phyloP scores from a whole-genome alignment of 1,140 invertebrate species.

The Daktulosphaira vitifoliae region DNA sequence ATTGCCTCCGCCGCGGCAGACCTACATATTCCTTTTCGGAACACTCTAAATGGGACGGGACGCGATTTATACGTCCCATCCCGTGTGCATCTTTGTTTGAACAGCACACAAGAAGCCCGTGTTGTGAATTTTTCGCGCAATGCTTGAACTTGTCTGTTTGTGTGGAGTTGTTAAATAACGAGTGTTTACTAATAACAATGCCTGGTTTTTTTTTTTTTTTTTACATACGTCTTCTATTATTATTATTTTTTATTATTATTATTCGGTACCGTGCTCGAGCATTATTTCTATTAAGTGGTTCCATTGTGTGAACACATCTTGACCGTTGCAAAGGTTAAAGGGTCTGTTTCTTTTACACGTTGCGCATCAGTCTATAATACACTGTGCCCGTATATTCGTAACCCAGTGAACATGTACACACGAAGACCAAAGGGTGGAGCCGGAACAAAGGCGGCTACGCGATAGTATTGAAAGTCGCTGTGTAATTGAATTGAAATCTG shows the following conservation, averaged over 20 bases:
- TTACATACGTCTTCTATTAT: conserved; percentile 1
- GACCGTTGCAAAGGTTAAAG: conserved; percentile 34
- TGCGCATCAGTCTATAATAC: neutral
- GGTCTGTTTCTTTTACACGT: conserved; percentile 30
- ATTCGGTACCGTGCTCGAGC: conserved; percentile 13
- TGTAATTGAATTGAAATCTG: conserved; percentile 15
- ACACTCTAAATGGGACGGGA: too few relatives aligned
- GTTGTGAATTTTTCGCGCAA: too few relatives aligned
- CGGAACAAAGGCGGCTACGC: neutral
- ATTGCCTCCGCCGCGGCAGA: too few relatives aligned
- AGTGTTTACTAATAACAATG: conserved; percentile 18
- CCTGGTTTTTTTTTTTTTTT: neutral
- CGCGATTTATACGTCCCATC: too few relatives aligned
- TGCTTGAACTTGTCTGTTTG: neutral
- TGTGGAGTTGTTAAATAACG: conserved; percentile 21
- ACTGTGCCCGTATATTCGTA: neutral
- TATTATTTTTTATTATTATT: conserved; percentile 17
- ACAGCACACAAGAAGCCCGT: too few relatives aligned
- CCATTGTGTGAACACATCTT: conserved; percentile 33
- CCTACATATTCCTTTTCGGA: too few relatives aligned
- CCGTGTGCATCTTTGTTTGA: too few relatives aligned
- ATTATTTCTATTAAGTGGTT: conserved; percentile 34
- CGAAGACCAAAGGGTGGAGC: conserved; percentile 1
- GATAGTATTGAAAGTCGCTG: neutral
- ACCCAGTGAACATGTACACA: neutral